Evolutionary conservation across 53 echinoderm and acorn worm genomes (phyloP), one percentile per base, ranked within the genome.

Genomic region (Apostichopus leukothele): DNA sequence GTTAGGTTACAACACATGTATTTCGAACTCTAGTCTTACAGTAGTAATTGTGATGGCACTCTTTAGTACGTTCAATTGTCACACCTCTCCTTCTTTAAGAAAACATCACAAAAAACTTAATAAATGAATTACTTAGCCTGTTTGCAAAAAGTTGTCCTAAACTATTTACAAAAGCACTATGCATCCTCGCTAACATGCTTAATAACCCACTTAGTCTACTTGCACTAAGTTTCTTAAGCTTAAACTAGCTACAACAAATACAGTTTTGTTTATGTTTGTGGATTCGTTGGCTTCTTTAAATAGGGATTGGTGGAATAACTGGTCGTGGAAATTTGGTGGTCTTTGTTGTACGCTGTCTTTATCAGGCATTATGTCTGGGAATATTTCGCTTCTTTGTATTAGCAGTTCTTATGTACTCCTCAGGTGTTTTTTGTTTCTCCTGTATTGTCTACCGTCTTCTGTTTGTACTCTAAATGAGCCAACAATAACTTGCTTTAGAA

Each of bases 401-500:
- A 84, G 50, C 1, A 10, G 63, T 84, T 27, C 84, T 8, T 22
- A 63, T 27, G 84, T 84, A 8, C 26, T 67, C 68, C 89, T 78
- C 52, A 94, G 53, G 12, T 90, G 89, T 75, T 75, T 88, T 23
- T 91, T 83, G 63, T 92, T 91, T 22, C 90, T 80, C 22, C 89
- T 85, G 73, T 89, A 89, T 74, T 89, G 59, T 20, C 52, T 74
- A 19, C 92, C 92, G 52, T 83, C 83, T 86, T 91, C 89, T 50
- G 93, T 89, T 60, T 83, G 12, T 19, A 93, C 75, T 18, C 19
- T 67, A 77, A 68, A 93, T 13, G 93, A 93, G 60, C 89, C 91
- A 27, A 86, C 79, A n/a, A 59, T 78, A n/a, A 89, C 89, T 86
- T 84, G 39, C 75, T 86, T 68, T 9, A 63, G 27, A 26, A 90